These are phyloP conservation scores for Platyrinchus mystaceus DNA, from an alignment of 2,797 vertebrate genomes.

Conservation along the genomic window DNA sequence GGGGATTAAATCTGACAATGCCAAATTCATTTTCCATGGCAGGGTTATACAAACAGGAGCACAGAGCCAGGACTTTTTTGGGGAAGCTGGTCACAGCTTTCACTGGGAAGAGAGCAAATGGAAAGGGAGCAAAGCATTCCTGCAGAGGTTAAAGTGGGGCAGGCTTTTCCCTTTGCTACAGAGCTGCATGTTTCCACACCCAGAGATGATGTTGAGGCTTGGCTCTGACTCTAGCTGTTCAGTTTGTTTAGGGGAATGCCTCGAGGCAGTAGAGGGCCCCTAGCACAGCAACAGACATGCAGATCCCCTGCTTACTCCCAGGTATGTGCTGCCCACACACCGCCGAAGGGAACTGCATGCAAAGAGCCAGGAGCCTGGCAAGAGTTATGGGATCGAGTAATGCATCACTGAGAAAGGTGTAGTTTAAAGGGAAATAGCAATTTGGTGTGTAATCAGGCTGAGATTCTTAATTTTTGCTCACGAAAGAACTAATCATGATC, in stretches of 20 bases:
- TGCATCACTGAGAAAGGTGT: neutral
- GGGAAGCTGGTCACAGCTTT: neutral
- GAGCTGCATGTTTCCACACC: neutral
- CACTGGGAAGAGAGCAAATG: neutral
- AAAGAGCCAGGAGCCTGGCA: neutral
- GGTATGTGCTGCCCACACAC: rapidly evolving
- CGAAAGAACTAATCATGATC: constrained; percentile 18
- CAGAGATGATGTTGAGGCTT: neutral
- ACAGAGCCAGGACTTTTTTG: neutral
- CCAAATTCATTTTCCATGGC: neutral
- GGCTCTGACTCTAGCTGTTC: rapidly evolving
- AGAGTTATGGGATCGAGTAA: neutral
- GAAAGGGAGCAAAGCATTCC: neutral
- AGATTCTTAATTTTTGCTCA: neutral
- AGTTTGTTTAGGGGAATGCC: neutral
- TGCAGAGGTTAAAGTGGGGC: neutral
- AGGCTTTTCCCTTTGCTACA: neutral
- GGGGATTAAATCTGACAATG: neutral
- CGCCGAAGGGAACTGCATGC: neutral
- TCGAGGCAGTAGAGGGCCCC: neutral
- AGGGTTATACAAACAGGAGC: neutral
- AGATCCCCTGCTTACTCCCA: neutral
- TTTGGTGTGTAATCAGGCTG: neutral
- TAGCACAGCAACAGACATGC: rapidly evolving
- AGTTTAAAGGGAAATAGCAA: neutral